Evolutionary conservation across 1,140 invertebrate species (phyloP), one percentile per base, ranked within the genome.

Genomic region (Ips typographus): DNA sequence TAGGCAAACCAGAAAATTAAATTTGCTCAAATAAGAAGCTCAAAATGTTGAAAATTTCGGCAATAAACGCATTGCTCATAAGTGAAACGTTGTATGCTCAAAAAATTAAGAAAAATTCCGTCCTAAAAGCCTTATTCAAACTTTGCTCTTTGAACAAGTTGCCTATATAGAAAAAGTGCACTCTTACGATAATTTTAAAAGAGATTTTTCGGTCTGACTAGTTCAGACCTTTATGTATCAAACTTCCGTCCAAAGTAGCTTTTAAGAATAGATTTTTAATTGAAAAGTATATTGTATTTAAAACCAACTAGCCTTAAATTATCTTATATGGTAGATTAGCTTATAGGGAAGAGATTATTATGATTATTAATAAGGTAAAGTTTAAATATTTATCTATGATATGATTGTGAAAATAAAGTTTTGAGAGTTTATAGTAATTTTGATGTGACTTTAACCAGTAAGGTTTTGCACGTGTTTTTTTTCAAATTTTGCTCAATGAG

Each of bases 171-270:
- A 22, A 60, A 47, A 68, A 62, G 67, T 68, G 67, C 67, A 68
- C 67, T 61, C 62, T 68, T 68, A 47, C 49, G 56, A 47, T 68
- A n/a, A 39, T 68, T 68, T 68, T 49, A 49, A 49, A 49, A 67
- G 22, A 6, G 38, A 41, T 39, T 60, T 68, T 52, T 42, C 39
- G 61, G 65, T 60, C 56, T 61, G 37, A 66, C 3, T 49, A 49
- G 4, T 22, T n/a, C 5, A 60, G 41, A 44, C 51, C 40, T 5
- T 36, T 59, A 6, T 57, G 44, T 70, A 70, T 70, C 68, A 70
- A 22, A 70, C 68, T 70, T 70, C 68, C 68, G 68, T 70, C 68
- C 68, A 64, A 64, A 70, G 6, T 70, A 70, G 53, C 41, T 3
- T n/a, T 38, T 68, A 68, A 68, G 67, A 55, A n/a, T 43, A 62